These are phyloP conservation scores for Lochmaea crataegi DNA, from an alignment of 2,888 invertebrate genomes.

Conservation along the genomic window DNA sequence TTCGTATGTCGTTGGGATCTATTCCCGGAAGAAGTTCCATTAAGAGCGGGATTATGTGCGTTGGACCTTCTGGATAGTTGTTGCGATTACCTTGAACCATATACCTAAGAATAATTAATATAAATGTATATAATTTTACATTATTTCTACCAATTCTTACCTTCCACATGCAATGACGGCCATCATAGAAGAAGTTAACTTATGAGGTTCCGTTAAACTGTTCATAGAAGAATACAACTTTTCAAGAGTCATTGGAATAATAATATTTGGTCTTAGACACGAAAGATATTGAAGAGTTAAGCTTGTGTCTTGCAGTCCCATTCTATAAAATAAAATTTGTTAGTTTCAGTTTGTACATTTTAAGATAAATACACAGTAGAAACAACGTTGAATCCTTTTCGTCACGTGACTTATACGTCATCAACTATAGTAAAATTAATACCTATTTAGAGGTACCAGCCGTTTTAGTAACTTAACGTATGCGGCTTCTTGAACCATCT, in stretches of 20 bases:
- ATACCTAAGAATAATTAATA: constrained; percentile 48
- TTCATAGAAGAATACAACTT: constrained; percentile 83
- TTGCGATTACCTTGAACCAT: constrained; percentile 67
- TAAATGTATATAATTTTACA: not conserved
- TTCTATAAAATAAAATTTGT: constrained; percentile 67
- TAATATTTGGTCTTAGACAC: constrained; percentile 81
- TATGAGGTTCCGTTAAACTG: constrained; percentile 90
- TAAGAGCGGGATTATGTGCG: constrained; percentile 84
- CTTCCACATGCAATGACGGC: constrained; percentile 78
- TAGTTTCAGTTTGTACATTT: not conserved
- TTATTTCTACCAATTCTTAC: constrained; percentile 43
- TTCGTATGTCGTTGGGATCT: constrained; percentile 88
- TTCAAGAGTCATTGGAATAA: constrained; percentile 86
- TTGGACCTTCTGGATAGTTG: constrained; percentile 80
- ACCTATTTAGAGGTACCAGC: too few species aligned
- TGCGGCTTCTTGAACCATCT: too few species aligned
- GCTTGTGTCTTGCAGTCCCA: constrained; percentile 72
- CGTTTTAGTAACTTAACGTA: too few species aligned
- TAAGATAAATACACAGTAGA: too few species aligned
- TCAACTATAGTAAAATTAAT: too few species aligned
- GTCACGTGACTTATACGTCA: too few species aligned
- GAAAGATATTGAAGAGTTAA: constrained; percentile 81
- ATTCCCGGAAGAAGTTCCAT: constrained; percentile 87
- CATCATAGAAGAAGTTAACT: constrained; percentile 78
- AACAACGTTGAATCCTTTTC: too few species aligned